Evolutionary conservation across 2,797 vertebrate genomes (phyloP).

Genomic region (Hozukius guyotensis): DNA sequence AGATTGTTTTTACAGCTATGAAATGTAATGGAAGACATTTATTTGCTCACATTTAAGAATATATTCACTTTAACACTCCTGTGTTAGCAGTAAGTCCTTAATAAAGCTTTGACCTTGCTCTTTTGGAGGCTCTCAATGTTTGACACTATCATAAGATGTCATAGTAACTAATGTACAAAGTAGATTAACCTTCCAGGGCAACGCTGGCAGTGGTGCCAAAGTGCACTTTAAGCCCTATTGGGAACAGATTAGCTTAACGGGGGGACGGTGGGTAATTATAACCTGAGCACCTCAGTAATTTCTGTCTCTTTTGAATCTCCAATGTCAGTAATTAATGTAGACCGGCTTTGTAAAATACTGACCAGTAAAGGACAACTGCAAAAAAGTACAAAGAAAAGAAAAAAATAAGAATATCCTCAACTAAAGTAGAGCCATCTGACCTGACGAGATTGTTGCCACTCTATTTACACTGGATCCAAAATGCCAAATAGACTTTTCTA

Average conservation of each 20-base stretch:
- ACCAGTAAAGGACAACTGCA: background rate
- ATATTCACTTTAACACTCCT: background rate
- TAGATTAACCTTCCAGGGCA: slow-evolving; percentile 14
- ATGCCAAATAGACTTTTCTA: background rate
- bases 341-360: background rate
- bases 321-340: background rate
- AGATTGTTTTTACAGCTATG: background rate
- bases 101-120: slow-evolving; percentile 18
- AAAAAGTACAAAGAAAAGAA: background rate
- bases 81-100: background rate
- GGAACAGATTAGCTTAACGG: slow-evolving; percentile 19
- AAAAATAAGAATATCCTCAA: background rate
- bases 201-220: background rate
- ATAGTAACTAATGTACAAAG: slow-evolving; percentile 2
- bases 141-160: slow-evolving; percentile 18
- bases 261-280: slow-evolving; percentile 3
- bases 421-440: background rate
- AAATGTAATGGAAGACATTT: background rate
- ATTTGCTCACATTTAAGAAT: background rate
- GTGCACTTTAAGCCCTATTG: slow-evolving; percentile 2
- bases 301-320: background rate
- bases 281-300: background rate
- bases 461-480: background rate
- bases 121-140: slow-evolving; percentile 1
- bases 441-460: background rate